Conservation (phyloP, 2,888 invertebrate genomes). For the Ophraella communa region DNA sequence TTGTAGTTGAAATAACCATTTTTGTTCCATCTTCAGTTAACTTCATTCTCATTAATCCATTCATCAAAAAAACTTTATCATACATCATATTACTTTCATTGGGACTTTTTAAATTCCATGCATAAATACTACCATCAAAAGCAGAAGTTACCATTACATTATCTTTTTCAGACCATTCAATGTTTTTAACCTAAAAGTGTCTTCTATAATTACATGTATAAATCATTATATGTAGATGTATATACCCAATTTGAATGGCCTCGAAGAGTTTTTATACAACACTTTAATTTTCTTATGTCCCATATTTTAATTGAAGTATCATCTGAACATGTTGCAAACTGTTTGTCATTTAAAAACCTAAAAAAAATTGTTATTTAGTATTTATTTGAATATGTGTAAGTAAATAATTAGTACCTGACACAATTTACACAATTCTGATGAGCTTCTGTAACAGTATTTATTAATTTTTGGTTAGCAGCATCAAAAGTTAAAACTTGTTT, state of each 20-base stretch:
- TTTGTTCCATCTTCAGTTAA: constrained; percentile 85
- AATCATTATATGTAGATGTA: background rate
- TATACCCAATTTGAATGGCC: constrained; percentile 91
- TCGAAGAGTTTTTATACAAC: constrained; percentile 75
- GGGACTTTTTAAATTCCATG: constrained; percentile 91
- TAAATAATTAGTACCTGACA: constrained; percentile 71
- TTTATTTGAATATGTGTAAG: background rate
- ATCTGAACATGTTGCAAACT: constrained; percentile 94
- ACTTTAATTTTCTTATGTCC: constrained; percentile 87
- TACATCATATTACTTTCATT: constrained; percentile 79
- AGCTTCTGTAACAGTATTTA: constrained; percentile 78
- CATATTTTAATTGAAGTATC: constrained; percentile 91
- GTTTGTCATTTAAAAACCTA: constrained; percentile 85
- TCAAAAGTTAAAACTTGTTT: constrained; percentile 88
- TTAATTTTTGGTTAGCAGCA: constrained; percentile 77
- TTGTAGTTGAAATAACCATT: constrained; percentile 89
- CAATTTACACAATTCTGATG: constrained; percentile 92
- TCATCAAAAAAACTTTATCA: constrained; percentile 85
- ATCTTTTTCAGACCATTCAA: constrained; percentile 87
- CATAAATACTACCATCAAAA: constrained; percentile 90
- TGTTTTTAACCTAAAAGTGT: constrained; percentile 74
- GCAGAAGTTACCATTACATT: constrained; percentile 89
- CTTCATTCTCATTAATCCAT: constrained; percentile 84
- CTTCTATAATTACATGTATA: background rate
- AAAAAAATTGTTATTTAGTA: background rate